Evolutionary conservation across 1,140 invertebrate species (phyloP), one percentile per base, ranked within the genome.

Genomic region (Wasmannia auropunctata): DNA sequence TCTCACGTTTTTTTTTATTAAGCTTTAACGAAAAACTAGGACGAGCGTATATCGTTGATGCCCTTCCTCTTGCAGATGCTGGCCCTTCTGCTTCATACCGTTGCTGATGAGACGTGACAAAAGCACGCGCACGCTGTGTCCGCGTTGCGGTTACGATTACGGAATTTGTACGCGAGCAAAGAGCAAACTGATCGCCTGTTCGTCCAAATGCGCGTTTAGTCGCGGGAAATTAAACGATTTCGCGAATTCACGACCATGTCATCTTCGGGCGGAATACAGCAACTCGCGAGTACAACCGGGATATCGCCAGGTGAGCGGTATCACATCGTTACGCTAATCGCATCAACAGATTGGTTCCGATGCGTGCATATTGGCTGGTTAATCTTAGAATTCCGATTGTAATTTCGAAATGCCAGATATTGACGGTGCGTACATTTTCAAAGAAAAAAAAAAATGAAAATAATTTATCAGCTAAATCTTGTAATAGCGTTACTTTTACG

Each of bases 21-120:
- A 37, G 19, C n/a, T 5, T 37, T 43, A 65, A 28, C 8, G 16
- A 34, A 49, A 19, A 65, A 46, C 43, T 3, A 6, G 10, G 43
- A 1, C 28, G 10, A 31, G 19, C 10, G 28, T 25, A 19, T 22
- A n/a, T 10, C 19, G n/a, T 54, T 25, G 11, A 19, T 49, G 22
- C 6, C 16, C 5, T 28, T 63, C 3, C 28, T 16, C 34, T 76
- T 81, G 62, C 79, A 90, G 87, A 86, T 88, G 87, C 28, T 90
- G 84, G 79, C 87, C 84, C 69, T 77, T 88, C 58, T 90, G 88
- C 54, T 84, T 90, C 25, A 70, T 90, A 58, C 84, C 87, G 62
- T 84, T 90, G 60, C 31, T 88, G 84, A 88, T 88, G 80, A 90
- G 74, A 43, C 65, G 62, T 7, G 87, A 86, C 80, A 90, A 88